Base-by-base conservation (phyloP, 1,140 invertebrate genomes). In the Pantala flavescens region DNA sequence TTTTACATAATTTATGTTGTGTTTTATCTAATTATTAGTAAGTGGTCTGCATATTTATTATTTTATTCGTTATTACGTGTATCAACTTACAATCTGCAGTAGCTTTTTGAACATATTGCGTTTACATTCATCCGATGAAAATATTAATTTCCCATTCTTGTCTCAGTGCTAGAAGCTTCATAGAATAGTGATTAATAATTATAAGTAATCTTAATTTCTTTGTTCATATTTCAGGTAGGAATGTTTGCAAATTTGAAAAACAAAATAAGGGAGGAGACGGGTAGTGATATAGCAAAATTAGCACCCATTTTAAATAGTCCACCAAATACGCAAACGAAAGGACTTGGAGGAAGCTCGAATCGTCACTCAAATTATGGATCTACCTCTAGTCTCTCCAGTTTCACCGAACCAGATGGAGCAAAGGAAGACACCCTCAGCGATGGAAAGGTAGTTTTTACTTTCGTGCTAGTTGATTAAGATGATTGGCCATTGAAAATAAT, bases 191-290 rank as follows among this genome's bases (percentile, higher is more conserved):
- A 36, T 36, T 36, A 9, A 36, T 36, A 5, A 5, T 5, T 36
- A 36, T 36, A 5, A 36, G 9, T 36, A 9, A 7, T 63, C 49
- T 63, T 63, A 5, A 63, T 21, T 14, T 3, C 12, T 63, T 3
- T 63, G 3, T 14, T 63, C 14, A 5, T 63, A 3, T 63, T 63
- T 21, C 49, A 63, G 49, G 14, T 63, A 63, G 49, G 49, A 43
- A 82, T 82, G 81, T 82, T 82, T 76, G 79, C 79, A 36, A 80
- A 79, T 72, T 78, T 82, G 77, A 91, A 90, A 80, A 91, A 90
- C 80, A 91, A 91, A 82, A 90, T 91, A 78, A 86, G 87, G 75
- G 89, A 91, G 79, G 90, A 91, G 83, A 90, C 90, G 36, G 90
- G 90, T 71, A 89, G 85, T 80, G 89, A 91, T 79, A 83, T 90